Conservation (phyloP, 2,888 invertebrate species). For the Tetragonisca angustula region DNA sequence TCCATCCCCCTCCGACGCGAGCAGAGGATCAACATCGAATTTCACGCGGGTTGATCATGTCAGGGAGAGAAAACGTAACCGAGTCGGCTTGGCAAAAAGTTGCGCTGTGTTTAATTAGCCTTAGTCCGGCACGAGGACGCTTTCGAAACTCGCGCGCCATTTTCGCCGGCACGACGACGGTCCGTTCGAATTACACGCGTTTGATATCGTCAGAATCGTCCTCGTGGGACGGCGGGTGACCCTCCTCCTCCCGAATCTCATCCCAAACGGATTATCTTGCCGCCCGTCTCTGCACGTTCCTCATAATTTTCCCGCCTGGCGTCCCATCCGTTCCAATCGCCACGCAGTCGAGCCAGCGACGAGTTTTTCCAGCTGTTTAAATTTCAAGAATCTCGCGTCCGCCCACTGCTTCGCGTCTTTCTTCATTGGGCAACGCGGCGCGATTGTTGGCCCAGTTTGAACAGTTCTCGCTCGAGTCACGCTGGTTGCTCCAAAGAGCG, state of each 20-base stretch:
- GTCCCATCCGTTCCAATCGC: slow-evolving; percentile 19
- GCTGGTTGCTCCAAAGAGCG: slow-evolving; percentile 67
- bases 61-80: slow-evolving; percentile 32
- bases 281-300: slow-evolving; percentile 28
- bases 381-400: not conserved
- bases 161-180: slow-evolving; percentile 54
- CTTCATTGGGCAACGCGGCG: not conserved
- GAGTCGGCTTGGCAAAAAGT: slow-evolving; percentile 50
- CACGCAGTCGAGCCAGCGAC: not conserved
- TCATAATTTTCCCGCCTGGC: slow-evolving; percentile 55
- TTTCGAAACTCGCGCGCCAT: slow-evolving; percentile 63
- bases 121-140: slow-evolving; percentile 49
- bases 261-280: slow-evolving; percentile 52
- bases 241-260: slow-evolving; percentile 27
- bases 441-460: not conserved
- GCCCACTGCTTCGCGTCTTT: too few species aligned
- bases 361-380: not conserved
- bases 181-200: slow-evolving; percentile 61
- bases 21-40: slow-evolving; percentile 43
- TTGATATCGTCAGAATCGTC: slow-evolving; percentile 58
- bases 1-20: not conserved
- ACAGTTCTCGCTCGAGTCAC: slow-evolving; percentile 48
- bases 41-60: slow-evolving; percentile 42
- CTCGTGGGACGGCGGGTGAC: slow-evolving; percentile 27
- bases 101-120: slow-evolving; percentile 57